Evolutionary conservation across 1,140 invertebrate genomes (phyloP), one percentile per base, ranked within the genome.

Genomic region (Drosophila insularis): DNA sequence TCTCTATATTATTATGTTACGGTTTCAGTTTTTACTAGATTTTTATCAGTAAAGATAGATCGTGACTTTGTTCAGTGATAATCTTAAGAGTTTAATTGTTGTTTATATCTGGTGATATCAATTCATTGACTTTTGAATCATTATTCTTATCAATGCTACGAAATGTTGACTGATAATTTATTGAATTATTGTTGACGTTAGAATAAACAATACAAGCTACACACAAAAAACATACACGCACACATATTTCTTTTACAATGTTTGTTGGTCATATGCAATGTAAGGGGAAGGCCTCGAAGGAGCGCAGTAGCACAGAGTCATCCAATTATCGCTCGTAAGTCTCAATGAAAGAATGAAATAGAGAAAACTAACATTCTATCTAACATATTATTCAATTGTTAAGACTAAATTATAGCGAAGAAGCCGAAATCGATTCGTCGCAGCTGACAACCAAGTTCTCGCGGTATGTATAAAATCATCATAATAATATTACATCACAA

Each of bases 381-480:
- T 31, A n/a, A 27, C 27, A 27, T 27, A 5, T 27, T 5, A 5
- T 14, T 8, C 1, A 10, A 39, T 17, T n/a, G n/a, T 11, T 10
- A 8, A 37, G 35, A 37, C 0, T 4, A 11, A 63, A 59, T n/a
- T 37, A 11, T 0, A 11, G 6, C 1, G 31, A 59, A n/a, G 40
- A 19, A 6, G 32, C 32, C 8, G 39, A n/a, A 17, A 17, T 32
- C 4, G 7, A 10, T 3, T 11, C 8, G 0, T 17, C 32, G 31
- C 17, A 8, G 1, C 35, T 32, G n/a, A 10, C 13, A 23, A 37
- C 8, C 1, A 32, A 59, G 5, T 6, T 32, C 3, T 55, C 53
- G 2, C 46, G 73, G 73, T 75, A 10, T 39, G 63, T 59, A 4
- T 1, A 50, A 19, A 17, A 46, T 19, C 19, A 17, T 2, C n/a